Evolutionary conservation across 2,888 invertebrate species (phyloP), one percentile per base, ranked within the genome.

Genomic region (Yponomeuta evonymella): DNA sequence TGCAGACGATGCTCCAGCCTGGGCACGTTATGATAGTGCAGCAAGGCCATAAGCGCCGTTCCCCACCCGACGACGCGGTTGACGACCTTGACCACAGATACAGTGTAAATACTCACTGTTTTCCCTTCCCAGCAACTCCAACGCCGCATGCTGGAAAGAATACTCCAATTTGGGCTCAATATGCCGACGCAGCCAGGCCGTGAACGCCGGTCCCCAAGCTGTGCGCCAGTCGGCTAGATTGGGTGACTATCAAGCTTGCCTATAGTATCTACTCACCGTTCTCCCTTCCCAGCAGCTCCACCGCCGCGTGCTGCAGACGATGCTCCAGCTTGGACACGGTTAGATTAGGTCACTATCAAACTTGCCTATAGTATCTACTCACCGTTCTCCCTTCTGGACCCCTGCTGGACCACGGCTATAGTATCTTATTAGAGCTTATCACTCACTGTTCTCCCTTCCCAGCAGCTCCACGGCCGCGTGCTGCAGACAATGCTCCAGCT

Each of bases 111-210:
- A 71, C 72, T 71, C 36, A 89, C 89, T 83, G 73, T 88, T 23
- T 23, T 23, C n/a, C 84, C 71, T 23, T 12, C 85, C 87, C 8
- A 87, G 81, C 15, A 90, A 82, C 36, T 92, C 89, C 0, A 92
- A 72, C 29, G 90, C 88, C 76, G 89, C 89, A 70, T 87, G 86
- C 75, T 93, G 93, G 84, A 95, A 89, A 69, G 94, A 94, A 76
- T 95, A 88, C 84, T 97, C 96, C 70, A 98, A 90, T 86, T 98
- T 98, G 58, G 98, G 98, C 75, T 98, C 94, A 74, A 98, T 96
- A 84, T 98, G 96, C 78, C 96, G 96, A 72, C 94, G 94, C 67
- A 95, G 91, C 83, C 98, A 96, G 1, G 97, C 96, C 1, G 85
- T 79, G 11, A 93, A 85, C 43, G 93, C 91, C 0, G 92, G 80